Evolutionary conservation across 2,113 vertebrate species (phyloP).

Genomic region (Ranitomeya variabilis): DNA sequence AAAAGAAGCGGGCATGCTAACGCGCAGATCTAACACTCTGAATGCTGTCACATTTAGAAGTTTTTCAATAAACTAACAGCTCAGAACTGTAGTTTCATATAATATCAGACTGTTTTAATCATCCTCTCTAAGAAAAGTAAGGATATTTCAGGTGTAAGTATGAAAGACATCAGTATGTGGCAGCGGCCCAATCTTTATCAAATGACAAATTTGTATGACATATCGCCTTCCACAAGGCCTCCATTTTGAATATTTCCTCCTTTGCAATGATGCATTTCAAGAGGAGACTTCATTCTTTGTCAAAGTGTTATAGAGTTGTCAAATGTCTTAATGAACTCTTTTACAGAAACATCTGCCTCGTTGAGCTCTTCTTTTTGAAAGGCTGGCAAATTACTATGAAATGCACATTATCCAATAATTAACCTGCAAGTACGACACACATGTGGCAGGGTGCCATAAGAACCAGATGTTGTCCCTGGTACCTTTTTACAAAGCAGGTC

Average conservation of each 20-base stretch:
- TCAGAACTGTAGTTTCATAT: constrained; percentile 48
- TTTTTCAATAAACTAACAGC: constrained; percentile 51
- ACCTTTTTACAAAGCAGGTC: constrained; percentile 43
- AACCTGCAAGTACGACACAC: constrained; percentile 46
- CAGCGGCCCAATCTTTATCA: constrained; percentile 26
- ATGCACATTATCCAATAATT: constrained; percentile 43
- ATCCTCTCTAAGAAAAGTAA: constrained; percentile 3
- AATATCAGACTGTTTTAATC: constrained; percentile 28
- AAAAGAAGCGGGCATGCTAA: constrained; percentile 57
- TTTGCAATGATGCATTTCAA: constrained; percentile 49
- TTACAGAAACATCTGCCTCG: constrained; percentile 64
- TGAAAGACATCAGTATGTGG: constrained; percentile 33
- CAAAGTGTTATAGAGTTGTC: constrained; percentile 63
- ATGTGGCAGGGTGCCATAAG: constrained; percentile 40
- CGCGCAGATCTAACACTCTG: constrained; percentile 61
- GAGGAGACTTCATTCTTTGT: neutral
- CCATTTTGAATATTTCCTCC: constrained; percentile 36
- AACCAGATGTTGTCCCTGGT: constrained; percentile 57
- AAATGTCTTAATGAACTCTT: constrained; percentile 56
- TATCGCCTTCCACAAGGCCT: neutral
- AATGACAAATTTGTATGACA: constrained; percentile 27
- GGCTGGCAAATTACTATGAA: constrained; percentile 58
- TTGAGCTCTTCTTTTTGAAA: constrained; percentile 56
- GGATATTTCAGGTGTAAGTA: constrained; percentile 16
- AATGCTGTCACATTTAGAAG: constrained; percentile 55